These are phyloP conservation scores for Parascotia fuliginaria DNA, from an alignment of 2,888 invertebrate genomes.

Conservation along the genomic window DNA sequence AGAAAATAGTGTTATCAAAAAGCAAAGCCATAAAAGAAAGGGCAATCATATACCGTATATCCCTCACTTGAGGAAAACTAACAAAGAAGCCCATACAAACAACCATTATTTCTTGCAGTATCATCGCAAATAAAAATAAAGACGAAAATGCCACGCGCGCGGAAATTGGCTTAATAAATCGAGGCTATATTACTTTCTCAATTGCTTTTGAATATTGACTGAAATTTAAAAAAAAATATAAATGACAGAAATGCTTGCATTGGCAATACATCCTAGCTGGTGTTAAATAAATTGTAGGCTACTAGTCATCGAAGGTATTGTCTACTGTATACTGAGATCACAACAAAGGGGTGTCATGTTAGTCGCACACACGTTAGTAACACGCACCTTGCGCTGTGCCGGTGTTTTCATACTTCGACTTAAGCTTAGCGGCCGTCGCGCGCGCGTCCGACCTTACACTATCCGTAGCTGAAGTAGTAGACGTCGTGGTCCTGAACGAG, in stretches of 20 bases:
- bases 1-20: constrained; percentile 23
- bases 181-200: background rate
- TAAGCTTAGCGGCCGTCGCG: constrained; percentile 80
- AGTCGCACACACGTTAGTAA: constrained; percentile 43
- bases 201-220: background rate
- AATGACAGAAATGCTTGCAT: too few species aligned
- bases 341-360: constrained; percentile 15
- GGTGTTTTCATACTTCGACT: constrained; percentile 80
- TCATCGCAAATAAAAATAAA: constrained; percentile 21
- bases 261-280: too few species aligned
- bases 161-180: background rate
- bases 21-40: constrained; percentile 26
- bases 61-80: constrained; percentile 41
- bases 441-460: constrained; percentile 77
- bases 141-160: constrained; percentile 1
- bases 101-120: constrained; percentile 15
- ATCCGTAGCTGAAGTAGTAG: constrained; percentile 58
- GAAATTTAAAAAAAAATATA: too few species aligned
- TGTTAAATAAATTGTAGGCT: too few species aligned
- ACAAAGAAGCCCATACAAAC: constrained; percentile 24
- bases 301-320: too few species aligned
- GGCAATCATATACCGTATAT: constrained; percentile 36
- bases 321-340: too few species aligned
- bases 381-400: constrained; percentile 81
- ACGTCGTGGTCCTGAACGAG: constrained; percentile 72